phyloP scores from a whole-genome alignment of 2,113 vertebrate species.

The Calonectris borealis region DNA sequence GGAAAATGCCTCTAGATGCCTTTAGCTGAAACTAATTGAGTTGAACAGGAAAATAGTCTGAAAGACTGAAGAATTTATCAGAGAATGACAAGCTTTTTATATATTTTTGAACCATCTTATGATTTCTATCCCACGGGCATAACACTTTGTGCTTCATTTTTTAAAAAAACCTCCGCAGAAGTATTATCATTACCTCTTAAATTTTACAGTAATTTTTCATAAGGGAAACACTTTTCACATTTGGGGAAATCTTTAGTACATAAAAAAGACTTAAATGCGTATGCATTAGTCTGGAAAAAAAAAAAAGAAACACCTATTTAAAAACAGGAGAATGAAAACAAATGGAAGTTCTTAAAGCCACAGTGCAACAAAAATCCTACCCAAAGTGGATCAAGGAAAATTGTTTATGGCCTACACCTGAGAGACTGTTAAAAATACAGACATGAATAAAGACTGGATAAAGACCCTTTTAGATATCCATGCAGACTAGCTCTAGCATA shows the following conservation, averaged over 20 bases:
- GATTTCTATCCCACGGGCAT: conserved; percentile 1
- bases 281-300: background rate
- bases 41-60: conserved; percentile 2
- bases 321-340: background rate
- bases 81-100: conserved; percentile 10
- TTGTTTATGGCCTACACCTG: background rate
- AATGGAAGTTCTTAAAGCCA: background rate
- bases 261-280: background rate
- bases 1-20: conserved; percentile 5
- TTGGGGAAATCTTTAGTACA: background rate
- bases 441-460: background rate
- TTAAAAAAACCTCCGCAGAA: background rate
- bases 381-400: background rate
- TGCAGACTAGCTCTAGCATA: background rate
- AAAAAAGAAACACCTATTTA: rapidly evolving
- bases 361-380: background rate
- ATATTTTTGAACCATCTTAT: background rate
- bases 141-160: background rate
- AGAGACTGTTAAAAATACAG: background rate
- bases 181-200: background rate
- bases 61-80: conserved; percentile 17
- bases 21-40: conserved; percentile 27
- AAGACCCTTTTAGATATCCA: background rate
- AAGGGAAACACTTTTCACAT: background rate
- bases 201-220: background rate